phyloP scores from a whole-genome alignment of 2,888 invertebrate species.

The Coelogynopora nodosa region DNA sequence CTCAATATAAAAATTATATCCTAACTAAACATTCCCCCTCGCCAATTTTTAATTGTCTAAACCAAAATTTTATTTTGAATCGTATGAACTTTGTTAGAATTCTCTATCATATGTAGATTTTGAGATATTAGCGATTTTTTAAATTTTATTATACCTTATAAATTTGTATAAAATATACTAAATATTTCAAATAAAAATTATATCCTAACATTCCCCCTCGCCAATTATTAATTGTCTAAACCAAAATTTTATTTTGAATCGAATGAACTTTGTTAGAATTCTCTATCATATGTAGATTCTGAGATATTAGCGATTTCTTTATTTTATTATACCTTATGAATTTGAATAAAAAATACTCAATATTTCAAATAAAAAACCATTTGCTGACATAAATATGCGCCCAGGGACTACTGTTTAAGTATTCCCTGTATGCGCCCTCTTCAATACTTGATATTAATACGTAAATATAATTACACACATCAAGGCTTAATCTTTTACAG shows the following conservation, averaged over 20 bases:
- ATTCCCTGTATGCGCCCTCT: too few relatives aligned
- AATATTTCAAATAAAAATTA: not conserved
- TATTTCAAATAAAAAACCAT: too few relatives aligned
- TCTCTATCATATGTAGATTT: not conserved
- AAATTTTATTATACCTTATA: not conserved
- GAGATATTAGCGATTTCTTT: not conserved
- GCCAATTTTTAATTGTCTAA: too few relatives aligned
- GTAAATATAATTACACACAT: too few relatives aligned
- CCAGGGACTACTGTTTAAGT: too few relatives aligned
- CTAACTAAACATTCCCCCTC: too few relatives aligned
- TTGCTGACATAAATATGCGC: too few relatives aligned
- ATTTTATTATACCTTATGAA: not conserved
- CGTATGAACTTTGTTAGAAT: not conserved
- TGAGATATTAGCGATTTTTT: not conserved
- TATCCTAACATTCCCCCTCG: not conserved
- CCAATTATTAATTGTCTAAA: not conserved
- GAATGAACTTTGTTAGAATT: not conserved
- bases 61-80: not conserved
- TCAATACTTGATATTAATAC: too few relatives aligned
- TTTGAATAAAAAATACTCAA: not conserved
- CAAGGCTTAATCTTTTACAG: too few relatives aligned
- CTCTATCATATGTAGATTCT: not conserved
- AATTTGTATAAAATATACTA: not conserved
- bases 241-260: not conserved
- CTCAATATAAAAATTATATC: too few relatives aligned